Percentiles rank a stretch among this genome's conserved stretches.
Conservation (phyloP, 1,140 invertebrate genomes). For the Drosophila neocordata region DNA sequence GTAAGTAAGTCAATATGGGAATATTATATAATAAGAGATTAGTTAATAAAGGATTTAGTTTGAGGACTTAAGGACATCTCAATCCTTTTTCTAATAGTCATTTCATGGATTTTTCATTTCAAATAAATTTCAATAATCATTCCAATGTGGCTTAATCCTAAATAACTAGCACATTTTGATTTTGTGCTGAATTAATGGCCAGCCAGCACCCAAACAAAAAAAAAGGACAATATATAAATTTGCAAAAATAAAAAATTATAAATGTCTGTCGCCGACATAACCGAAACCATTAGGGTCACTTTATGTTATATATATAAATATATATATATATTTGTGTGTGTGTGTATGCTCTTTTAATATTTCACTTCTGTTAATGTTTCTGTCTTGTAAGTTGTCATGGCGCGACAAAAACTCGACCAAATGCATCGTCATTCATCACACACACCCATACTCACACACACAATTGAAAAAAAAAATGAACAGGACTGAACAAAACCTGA, state of each 20-base stretch:
- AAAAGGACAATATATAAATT: no score
- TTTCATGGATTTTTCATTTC: no score
- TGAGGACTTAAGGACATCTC: no score
- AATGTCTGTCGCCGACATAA: conserved; percentile 57
- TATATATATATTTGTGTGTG: conserved; percentile 18
- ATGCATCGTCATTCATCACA: conserved; percentile 78
- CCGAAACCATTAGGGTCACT: conserved; percentile 76
- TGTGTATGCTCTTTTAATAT: conserved; percentile 33
- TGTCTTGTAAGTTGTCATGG: conserved; percentile 74
- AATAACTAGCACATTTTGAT: neutral
- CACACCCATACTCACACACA: conserved; percentile 13
- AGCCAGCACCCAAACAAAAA: conserved; percentile 35
- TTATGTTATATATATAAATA: conserved; percentile 7
- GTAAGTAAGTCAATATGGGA: no score
- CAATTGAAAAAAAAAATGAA: neutral
- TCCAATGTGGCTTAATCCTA: no score
- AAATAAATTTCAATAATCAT: no score
- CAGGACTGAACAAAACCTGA: conserved; percentile 51
- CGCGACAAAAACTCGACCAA: conserved; percentile 67
- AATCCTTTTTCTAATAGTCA: no score
- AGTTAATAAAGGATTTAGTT: no score
- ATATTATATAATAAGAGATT: no score
- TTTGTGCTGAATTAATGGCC: conserved; percentile 59
- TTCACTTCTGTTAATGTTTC: conserved; percentile 55
- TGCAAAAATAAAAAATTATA: conserved; percentile 17